phyloP scores from a whole-genome alignment of 2,797 vertebrate genomes.

The Typhlichthys eigenmanni region DNA sequence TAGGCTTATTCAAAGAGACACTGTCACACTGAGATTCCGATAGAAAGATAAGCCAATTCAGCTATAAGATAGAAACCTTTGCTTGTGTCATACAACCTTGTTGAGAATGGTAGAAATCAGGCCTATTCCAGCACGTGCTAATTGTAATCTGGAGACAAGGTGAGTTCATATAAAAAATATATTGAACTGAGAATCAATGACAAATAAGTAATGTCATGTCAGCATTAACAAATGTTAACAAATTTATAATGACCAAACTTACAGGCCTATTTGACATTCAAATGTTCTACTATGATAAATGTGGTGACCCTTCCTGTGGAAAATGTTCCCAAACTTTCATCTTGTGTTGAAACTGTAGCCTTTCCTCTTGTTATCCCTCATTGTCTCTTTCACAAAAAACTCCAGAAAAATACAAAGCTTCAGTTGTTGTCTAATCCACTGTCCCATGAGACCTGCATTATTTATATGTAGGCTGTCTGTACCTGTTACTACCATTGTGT shows the following conservation, averaged over 20 bases:
- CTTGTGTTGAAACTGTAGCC: too few species aligned
- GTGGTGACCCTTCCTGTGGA: background rate
- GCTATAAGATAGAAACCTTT: background rate
- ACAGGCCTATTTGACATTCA: background rate
- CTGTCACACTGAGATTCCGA: too few species aligned
- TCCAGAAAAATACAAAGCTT: too few species aligned
- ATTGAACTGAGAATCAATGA: background rate
- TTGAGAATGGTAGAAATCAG: background rate
- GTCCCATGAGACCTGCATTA: too few species aligned
- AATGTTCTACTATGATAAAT: background rate
- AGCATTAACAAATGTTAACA: background rate
- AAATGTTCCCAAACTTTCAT: too few species aligned
- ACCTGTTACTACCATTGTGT: background rate
- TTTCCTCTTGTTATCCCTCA: too few species aligned
- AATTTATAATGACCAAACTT: too few species aligned
- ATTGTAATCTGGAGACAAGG: background rate
- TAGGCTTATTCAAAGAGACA: too few species aligned
- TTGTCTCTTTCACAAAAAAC: too few species aligned
- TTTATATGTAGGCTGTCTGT: background rate
- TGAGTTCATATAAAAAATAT: background rate
- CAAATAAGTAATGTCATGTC: background rate
- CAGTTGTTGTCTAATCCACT: too few species aligned
- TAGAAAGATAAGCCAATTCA: background rate
- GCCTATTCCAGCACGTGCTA: background rate
- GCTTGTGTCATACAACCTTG: background rate